phyloP scores from a whole-genome alignment of 35 echinoderm and acorn worm species.

The Eucidaris tribuloides region DNA sequence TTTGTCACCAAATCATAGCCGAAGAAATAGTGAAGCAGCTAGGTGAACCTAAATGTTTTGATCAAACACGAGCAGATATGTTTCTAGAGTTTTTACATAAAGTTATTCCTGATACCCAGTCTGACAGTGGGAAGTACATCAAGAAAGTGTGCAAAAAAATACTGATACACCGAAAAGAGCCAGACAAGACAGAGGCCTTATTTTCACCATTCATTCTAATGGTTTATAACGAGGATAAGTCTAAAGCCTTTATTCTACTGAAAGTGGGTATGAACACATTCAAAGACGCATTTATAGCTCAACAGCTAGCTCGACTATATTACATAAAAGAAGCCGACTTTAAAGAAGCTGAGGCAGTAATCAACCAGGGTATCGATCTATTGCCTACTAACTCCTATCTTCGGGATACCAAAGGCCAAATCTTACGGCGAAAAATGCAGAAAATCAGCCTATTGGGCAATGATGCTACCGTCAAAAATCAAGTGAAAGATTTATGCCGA shows the following conservation, averaged over 20 bases:
- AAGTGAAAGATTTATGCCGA: no score
- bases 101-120: conserved; percentile 14
- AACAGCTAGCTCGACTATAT: conserved; percentile 54
- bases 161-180: conserved; percentile 13
- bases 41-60: neutral
- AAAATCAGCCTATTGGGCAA: no score
- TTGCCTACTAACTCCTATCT: conserved; percentile 36
- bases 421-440: conserved; percentile 21
- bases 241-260: conserved; percentile 40
- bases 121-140: conserved; percentile 45
- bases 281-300: conserved; percentile 36
- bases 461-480: no score
- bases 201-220: conserved; percentile 56
- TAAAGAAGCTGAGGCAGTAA: conserved; percentile 6
- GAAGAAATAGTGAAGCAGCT: conserved; percentile 28
- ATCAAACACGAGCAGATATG: conserved; percentile 22
- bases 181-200: neutral
- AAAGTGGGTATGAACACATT: conserved; percentile 38
- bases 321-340: conserved; percentile 13
- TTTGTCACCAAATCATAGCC: conserved; percentile 51
- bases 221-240: neutral
- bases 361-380: conserved; percentile 21
- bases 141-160: conserved; percentile 8
- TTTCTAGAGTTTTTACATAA: conserved; percentile 16
- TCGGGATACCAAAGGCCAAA: conserved; percentile 54